Evolutionary conservation across 2,113 vertebrate species (phyloP), one percentile per base, ranked within the genome.

Genomic region (Oncorhynchus clarkii): DNA sequence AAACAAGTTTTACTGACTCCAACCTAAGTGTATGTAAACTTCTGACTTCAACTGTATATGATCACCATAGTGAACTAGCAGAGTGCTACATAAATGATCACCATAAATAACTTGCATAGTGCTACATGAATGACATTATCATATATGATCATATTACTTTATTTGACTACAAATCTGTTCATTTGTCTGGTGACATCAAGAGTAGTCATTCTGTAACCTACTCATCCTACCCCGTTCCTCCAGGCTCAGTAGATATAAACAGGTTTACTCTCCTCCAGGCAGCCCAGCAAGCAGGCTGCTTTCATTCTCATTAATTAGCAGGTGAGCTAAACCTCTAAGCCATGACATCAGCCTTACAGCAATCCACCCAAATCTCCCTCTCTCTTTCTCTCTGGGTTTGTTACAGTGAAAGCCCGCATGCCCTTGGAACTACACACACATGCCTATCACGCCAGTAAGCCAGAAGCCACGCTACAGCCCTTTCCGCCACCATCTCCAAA

Each of bases 261-360:
- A 84, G 49, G 81, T 82, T 82, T 76, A 81, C 76, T 67, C 31
- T 20, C 66, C 69, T 65, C 39, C 16, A 75, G 71, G 64, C 67
- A 69, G 73, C 39, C 39, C 39, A 45, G 39, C 39, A 45, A 45
- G 11, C 39, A 77, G 80, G 70, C 73, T 82, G 69, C 78, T 54
- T 74, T 65, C 66, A 80, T 72, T 77, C 80, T 78, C 83, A 87
- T 84, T 91, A 89, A 92, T 93, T 88, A 92, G 82, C 69, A 72
- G 57, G 9, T 54, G 64, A 29, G 64, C 73, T 90, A 92, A 92
- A 89, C 87, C 91, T 88, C 85, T 79, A 77, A 86, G 82, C 57
- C 67, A 67, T 76, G 70, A 84, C 87, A 86, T 87, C 86, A 75
- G 54, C 78, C 81, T 72, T 68, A 80, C 76, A 78, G 83, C 80